A percentile compares a stretch with the other conserved stretches of the same genome.
Evolutionary conservation across 2,888 invertebrate species (phyloP).

Genomic region (Spialia ferax): DNA sequence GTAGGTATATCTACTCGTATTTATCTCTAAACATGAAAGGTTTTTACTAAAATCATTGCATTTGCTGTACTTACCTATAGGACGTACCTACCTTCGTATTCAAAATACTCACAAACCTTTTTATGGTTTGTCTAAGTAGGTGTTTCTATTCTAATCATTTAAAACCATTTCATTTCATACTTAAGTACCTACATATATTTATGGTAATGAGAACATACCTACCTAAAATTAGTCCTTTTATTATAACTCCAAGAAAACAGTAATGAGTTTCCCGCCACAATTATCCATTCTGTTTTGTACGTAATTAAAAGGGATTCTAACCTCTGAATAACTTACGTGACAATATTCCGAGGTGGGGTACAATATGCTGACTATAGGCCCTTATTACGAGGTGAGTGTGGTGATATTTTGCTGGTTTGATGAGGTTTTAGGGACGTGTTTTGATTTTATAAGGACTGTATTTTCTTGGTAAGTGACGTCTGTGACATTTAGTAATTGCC

Average conservation of each 20-base stretch:
- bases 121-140: too few relatives aligned
- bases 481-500: background rate
- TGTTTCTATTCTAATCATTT: too few relatives aligned
- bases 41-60: too few relatives aligned
- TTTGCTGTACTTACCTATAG: too few relatives aligned
- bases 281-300: conserved; percentile 15
- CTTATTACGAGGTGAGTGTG: background rate
- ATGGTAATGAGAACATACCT: too few relatives aligned
- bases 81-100: too few relatives aligned
- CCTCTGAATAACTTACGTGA: conserved; percentile 8
- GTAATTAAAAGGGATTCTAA: conserved; percentile 4
- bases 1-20: too few relatives aligned
- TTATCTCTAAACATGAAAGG: too few relatives aligned
- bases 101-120: too few relatives aligned
- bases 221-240: background rate
- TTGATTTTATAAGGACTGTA: conserved; percentile 1
- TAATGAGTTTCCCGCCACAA: background rate
- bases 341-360: background rate
- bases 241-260: background rate
- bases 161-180: too few relatives aligned
- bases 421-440: background rate
- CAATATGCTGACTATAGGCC: conserved; percentile 5
- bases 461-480: background rate
- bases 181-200: too few relatives aligned
- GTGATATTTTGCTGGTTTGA: conserved; percentile 2